These are phyloP conservation scores for Eira barbara DNA, from an alignment of 2,113 vertebrate species.

Conservation along the genomic window DNA sequence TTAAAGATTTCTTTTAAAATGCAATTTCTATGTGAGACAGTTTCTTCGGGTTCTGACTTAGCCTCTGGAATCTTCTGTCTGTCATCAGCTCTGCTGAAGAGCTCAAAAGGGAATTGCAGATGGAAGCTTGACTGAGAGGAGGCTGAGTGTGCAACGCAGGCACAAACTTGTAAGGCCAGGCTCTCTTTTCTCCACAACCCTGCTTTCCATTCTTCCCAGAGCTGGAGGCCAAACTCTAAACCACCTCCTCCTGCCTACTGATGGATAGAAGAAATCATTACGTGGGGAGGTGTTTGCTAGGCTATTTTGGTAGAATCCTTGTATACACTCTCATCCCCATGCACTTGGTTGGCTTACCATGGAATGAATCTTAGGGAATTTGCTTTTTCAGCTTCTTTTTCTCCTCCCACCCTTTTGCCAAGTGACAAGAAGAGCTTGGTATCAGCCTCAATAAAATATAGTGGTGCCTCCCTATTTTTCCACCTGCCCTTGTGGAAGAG, in stretches of 20 bases:
- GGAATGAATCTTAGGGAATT: constrained; percentile 1
- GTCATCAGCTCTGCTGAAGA: neutral
- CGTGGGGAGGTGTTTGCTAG: neutral
- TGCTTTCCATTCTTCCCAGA: constrained; percentile 33
- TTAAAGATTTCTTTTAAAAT: constrained; percentile 12
- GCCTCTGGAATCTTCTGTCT: neutral
- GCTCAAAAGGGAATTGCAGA: neutral
- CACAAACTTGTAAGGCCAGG: constrained; percentile 6
- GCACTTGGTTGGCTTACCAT: neutral
- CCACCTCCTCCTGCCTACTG: neutral
- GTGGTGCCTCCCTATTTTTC: neutral
- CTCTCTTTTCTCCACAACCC: neutral
- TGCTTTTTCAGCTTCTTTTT: constrained; percentile 23
- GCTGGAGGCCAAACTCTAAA: neutral
- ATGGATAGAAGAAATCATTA: neutral
- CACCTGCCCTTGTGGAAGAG: neutral
- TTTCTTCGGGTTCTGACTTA: neutral
- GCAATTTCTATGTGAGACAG: neutral
- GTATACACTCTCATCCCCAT: neutral
- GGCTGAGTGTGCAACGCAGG: neutral
- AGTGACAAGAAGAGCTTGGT: neutral
- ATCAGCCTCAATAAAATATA: neutral
- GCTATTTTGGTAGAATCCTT: neutral
- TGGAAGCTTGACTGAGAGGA: neutral
- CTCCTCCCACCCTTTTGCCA: neutral